Evolutionary conservation across 2,797 vertebrate genomes (phyloP).

Genomic region (Acestrorhynchus altus): DNA sequence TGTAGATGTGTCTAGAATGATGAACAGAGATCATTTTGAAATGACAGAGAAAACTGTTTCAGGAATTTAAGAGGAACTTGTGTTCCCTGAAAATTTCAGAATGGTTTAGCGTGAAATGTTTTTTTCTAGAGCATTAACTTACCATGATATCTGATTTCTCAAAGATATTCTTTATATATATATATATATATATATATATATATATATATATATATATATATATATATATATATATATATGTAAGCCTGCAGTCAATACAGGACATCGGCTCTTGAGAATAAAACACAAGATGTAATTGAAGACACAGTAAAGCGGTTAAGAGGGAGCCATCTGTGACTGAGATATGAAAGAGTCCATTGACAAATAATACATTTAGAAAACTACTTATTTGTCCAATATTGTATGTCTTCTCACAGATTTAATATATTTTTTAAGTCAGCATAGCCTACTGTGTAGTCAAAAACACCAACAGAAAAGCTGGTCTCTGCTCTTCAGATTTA

Average conservation of each 20-base stretch:
- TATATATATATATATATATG: conserved; percentile 79
- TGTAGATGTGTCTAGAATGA: background rate
- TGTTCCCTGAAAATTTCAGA: too few relatives aligned
- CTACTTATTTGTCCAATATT: too few relatives aligned
- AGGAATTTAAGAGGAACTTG: too few relatives aligned
- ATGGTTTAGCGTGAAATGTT: too few relatives aligned
- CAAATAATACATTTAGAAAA: background rate
- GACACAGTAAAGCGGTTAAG: conserved; percentile 72
- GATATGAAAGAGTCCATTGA: conserved; percentile 7
- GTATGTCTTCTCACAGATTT: conserved; percentile 10
- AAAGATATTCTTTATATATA: conserved; percentile 66
- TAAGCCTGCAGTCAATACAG: conserved; percentile 93
- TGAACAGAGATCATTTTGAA: background rate
- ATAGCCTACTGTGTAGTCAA: conserved; percentile 21
- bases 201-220: conserved; percentile 74
- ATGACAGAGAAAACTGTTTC: background rate
- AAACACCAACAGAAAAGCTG: conserved; percentile 51
- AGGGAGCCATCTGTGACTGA: background rate
- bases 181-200: conserved; percentile 72
- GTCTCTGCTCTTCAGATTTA: conserved; percentile 59
- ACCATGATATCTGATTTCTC: too few relatives aligned
- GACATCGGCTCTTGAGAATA: conserved; percentile 79
- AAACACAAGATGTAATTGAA: conserved; percentile 58
- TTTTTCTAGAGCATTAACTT: too few relatives aligned
- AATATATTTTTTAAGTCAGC: conserved; percentile 13